A percentile compares a stretch with the other conserved stretches of the same genome.
Evolutionary conservation across 2,797 vertebrate genomes (phyloP).

Genomic region (Ambastaia sidthimunki): DNA sequence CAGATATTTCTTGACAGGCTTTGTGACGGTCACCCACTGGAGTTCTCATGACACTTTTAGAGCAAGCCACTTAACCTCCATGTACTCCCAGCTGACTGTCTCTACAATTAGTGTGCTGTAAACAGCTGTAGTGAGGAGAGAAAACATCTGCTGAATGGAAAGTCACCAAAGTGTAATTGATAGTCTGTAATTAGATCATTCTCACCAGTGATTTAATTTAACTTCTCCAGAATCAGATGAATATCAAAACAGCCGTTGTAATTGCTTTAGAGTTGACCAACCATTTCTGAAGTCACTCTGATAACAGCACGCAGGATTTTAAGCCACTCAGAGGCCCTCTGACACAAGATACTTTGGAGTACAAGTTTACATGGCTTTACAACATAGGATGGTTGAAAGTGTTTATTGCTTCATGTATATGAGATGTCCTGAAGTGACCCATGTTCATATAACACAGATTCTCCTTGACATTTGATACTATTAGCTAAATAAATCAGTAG

Average conservation of each 20-base stretch:
- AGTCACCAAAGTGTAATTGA: constrained; percentile 7
- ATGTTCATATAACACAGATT: not conserved
- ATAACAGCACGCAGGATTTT: not conserved
- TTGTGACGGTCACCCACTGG: too few species aligned
- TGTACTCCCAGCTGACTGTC: not conserved
- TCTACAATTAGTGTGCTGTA: constrained; percentile 11
- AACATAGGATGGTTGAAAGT: not conserved
- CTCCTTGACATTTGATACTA: not conserved
- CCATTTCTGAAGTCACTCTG: constrained; percentile 4
- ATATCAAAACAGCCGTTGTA: constrained; percentile 12
- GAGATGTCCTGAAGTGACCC: not conserved
- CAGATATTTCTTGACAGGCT: too few species aligned
- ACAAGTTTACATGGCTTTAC: not conserved
- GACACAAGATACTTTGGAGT: constrained; percentile 9
- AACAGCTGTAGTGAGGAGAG: constrained; percentile 17
- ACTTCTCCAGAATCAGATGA: constrained; percentile 5
- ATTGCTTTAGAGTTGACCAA: constrained; percentile 42
- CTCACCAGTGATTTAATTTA: constrained; percentile 37
- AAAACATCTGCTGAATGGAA: constrained; percentile 33
- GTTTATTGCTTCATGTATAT: not conserved
- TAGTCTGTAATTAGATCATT: constrained; percentile 34
- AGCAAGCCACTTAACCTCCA: constrained; percentile 28
- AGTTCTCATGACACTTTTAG: constrained; percentile 1
- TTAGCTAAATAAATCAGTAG: not conserved
- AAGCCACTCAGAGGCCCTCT: constrained; percentile 22